Evolutionary conservation across 2,888 invertebrate genomes (phyloP), one percentile per base, ranked within the genome.

Genomic region (Andricus curvator): DNA sequence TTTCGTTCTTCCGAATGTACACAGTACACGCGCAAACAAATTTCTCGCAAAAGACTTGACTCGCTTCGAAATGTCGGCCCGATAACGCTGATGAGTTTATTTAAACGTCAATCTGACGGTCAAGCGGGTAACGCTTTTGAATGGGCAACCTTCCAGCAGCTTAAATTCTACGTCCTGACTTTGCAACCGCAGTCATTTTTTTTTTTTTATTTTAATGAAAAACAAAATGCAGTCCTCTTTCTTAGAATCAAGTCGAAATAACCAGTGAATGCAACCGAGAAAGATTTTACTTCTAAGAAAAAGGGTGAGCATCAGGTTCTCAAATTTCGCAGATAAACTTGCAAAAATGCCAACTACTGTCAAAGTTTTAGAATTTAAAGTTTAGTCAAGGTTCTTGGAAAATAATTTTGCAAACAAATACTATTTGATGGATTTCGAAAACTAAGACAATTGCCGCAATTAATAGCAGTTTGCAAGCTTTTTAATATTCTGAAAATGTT

Each of bases 101-200:
- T 70, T 70, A 25, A 70, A 51, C 70, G 29, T 70, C 70, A 70
- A 70, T 70, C 51, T 70, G 29, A 70, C 51, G 70, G 25, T 70
- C 9, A 70, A 51, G 70, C 51, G 48, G 17, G 29, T 29, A 29
- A 51, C 70, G 51, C 20, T 56, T 56, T 74, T 56, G 51, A 74
- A 74, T 74, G 74, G 74, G 74, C 56, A 74, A 74, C 20, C 56
- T 74, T 74, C 56, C 74, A 74, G 56, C 48, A 70, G 29, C 70
- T 56, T 56, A 70, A 48, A 17, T 48, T 70, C 48, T 70, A 51
- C 25, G 17, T 13, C 22, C 29, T 56, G 33, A 74, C 74, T 33
- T 74, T 74, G 25, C 17, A 62, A 15, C 25, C 13, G 37, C 37
- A 62, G 25, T 56, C 4, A 56, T n/a, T 8, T 51, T n/a, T 74